Evolutionary conservation across 2,113 vertebrate genomes (phyloP).

Genomic region (Hipposideros armiger): DNA sequence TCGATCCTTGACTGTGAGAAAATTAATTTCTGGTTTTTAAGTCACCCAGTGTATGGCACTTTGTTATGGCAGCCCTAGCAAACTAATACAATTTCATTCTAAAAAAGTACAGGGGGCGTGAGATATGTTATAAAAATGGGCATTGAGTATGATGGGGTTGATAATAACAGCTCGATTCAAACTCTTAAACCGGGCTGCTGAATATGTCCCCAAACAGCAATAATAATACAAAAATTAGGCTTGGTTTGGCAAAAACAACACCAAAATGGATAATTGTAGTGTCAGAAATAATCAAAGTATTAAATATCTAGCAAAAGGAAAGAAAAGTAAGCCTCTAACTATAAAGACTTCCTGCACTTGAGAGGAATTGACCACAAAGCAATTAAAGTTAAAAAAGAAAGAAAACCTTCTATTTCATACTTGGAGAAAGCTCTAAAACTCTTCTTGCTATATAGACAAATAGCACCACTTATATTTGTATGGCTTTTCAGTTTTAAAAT

Average conservation of each 20-base stretch:
- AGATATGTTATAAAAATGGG: background rate
- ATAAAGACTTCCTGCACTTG: constrained; percentile 54
- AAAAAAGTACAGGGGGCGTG: background rate
- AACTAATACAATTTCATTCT: background rate
- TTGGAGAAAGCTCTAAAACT: background rate
- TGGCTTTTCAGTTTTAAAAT: background rate
- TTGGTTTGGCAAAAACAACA: constrained; percentile 59
- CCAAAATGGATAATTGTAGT: constrained; percentile 47
- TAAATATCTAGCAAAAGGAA: constrained; percentile 64
- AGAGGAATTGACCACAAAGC: constrained; percentile 65
- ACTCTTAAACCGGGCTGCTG: background rate
- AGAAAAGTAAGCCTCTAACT: constrained; percentile 62
- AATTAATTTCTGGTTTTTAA: background rate
- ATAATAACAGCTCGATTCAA: background rate
- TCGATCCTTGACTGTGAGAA: background rate
- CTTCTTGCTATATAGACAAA: background rate
- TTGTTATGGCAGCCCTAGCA: background rate
- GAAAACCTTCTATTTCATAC: constrained; percentile 2
- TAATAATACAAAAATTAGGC: background rate
- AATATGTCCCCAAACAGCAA: background rate
- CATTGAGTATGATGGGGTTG: background rate
- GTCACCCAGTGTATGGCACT: background rate
- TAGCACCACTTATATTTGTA: background rate
- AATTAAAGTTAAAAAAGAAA: constrained; percentile 51
- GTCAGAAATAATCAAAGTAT: constrained; percentile 71